Evolutionary conservation across 2,113 vertebrate genomes (phyloP).

Genomic region (Notothenia rossii): DNA sequence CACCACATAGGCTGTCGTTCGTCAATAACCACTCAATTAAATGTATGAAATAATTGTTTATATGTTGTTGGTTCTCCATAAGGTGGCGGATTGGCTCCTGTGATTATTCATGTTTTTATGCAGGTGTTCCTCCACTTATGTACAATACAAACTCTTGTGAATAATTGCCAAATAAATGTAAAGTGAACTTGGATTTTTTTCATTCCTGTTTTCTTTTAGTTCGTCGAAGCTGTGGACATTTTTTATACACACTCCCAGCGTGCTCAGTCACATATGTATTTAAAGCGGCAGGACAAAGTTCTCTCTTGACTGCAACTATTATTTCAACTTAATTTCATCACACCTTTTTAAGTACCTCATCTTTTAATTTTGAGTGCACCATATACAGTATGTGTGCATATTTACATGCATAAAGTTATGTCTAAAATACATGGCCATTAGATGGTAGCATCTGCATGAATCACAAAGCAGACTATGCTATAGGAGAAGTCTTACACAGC

Average conservation of each 20-base stretch:
- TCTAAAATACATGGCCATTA: neutral
- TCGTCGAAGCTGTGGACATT: neutral
- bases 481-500: too few relatives aligned
- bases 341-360: neutral
- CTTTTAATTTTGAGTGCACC: neutral
- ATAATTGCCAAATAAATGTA: neutral
- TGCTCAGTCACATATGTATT: neutral
- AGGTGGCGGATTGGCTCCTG: neutral
- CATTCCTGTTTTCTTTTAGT: neutral
- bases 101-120: neutral
- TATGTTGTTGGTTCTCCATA: neutral
- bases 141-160: slow-evolving; percentile 14
- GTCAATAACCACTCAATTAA: too few relatives aligned
- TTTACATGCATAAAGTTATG: neutral
- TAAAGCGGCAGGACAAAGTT: neutral
- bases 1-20: too few relatives aligned
- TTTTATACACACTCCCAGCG: neutral
- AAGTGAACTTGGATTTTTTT: neutral
- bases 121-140: slow-evolving; percentile 14
- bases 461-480: neutral
- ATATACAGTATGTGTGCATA: neutral
- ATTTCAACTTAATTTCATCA: neutral
- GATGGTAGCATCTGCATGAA: neutral
- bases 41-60: neutral
- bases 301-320: neutral